phyloP scores from a whole-genome alignment of 1,140 invertebrate species.

The Caenorhabditis brenneri region DNA sequence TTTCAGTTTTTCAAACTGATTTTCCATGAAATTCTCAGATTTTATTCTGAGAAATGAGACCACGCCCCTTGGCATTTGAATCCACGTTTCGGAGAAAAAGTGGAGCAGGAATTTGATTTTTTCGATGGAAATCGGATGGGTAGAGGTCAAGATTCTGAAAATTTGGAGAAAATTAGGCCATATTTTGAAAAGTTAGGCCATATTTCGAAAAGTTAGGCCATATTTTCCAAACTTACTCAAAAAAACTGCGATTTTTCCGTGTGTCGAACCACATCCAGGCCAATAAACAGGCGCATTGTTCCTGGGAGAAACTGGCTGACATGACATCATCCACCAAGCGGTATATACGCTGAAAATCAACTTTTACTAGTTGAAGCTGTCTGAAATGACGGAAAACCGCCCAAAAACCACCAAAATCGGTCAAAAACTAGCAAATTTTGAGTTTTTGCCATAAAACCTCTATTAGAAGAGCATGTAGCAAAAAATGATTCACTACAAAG shows the following conservation, averaged over 20 bases:
- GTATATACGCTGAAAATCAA: neutral
- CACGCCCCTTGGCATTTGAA: neutral
- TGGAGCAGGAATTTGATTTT: slow-evolving; percentile 7
- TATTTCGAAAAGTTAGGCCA: neutral
- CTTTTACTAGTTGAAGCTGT: neutral
- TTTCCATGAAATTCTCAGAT: neutral
- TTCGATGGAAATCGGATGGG: neutral
- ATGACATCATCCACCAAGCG: neutral
- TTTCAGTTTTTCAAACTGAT: neutral
- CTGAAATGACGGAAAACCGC: neutral
- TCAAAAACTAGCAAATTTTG: no score
- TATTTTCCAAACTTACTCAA: neutral
- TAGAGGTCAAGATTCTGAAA: neutral
- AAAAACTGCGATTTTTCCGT: neutral
- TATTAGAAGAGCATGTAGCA: no score
- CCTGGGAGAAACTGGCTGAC: slow-evolving; percentile 37
- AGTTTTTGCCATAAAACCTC: no score
- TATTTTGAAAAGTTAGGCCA: no score
- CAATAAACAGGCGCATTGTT: slow-evolving; percentile 35
- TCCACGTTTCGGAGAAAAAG: neutral
- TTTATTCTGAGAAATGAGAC: neutral
- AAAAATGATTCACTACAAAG: no score
- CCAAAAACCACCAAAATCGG: no score
- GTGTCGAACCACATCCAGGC: slow-evolving; percentile 26
- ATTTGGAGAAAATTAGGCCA: no score